These are phyloP conservation scores for Lasiurus cinereus DNA, from an alignment of 2,113 vertebrate genomes.

Conservation along the genomic window DNA sequence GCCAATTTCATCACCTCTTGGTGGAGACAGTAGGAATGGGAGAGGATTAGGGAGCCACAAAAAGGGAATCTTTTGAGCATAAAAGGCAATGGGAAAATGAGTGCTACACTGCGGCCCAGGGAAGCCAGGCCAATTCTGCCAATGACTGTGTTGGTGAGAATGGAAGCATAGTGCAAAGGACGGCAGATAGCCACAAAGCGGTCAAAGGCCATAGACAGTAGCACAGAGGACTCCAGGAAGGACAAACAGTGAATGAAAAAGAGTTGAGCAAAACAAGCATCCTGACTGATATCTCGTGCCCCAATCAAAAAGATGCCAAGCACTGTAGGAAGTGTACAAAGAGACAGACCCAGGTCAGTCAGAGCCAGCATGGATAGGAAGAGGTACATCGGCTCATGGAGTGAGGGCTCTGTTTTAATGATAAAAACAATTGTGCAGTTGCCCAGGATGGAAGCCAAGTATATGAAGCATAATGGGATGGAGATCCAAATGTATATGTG, in stretches of 20 bases:
- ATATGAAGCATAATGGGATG: conserved; percentile 76
- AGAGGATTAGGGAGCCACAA: conserved; percentile 67
- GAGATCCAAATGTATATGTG: conserved; percentile 76
- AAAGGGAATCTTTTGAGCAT: conserved; percentile 80
- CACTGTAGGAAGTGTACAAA: conserved; percentile 80
- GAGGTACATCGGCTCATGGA: conserved; percentile 84
- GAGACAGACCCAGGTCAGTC: conserved; percentile 79
- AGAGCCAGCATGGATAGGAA: conserved; percentile 83
- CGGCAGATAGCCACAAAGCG: conserved; percentile 75
- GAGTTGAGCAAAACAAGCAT: conserved; percentile 78
- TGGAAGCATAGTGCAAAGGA: conserved; percentile 79
- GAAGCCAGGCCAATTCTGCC: conserved; percentile 65
- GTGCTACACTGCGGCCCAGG: conserved; percentile 65
- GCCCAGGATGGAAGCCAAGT: conserved; percentile 78
- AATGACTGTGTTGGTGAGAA: conserved; percentile 74
- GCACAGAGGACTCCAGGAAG: conserved; percentile 81
- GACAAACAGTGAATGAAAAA: conserved; percentile 83
- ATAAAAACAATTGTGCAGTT: conserved; percentile 81
- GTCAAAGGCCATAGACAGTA: conserved; percentile 80
- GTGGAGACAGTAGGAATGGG: conserved; percentile 79
- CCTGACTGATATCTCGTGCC: conserved; percentile 40
- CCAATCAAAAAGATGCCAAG: conserved; percentile 76
- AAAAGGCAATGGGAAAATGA: conserved; percentile 75
- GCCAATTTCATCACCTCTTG: conserved; percentile 82
- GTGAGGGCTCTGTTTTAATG: conserved; percentile 78